Percentiles rank a stretch among this genome's conserved stretches.
Conservation (phyloP, 1,140 invertebrate species). For the Heliconius eleuchia region DNA sequence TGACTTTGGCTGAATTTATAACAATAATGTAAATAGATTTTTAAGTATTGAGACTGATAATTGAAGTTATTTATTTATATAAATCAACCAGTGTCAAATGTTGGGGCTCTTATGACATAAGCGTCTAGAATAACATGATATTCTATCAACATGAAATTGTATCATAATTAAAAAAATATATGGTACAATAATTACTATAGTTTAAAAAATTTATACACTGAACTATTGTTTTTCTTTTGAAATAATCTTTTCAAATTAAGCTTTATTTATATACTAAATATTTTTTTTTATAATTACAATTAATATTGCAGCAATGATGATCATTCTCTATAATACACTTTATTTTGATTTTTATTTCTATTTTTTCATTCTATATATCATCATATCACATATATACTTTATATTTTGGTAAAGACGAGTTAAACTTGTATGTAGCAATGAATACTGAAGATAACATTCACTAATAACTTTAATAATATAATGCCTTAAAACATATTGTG, state of each 20-base stretch:
- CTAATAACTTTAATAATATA: background rate
- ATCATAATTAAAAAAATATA: slow-evolving; percentile 24
- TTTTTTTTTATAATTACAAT: slow-evolving; percentile 33
- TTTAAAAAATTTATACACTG: slow-evolving; percentile 16
- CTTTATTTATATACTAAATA: slow-evolving; percentile 50
- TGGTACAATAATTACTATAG: slow-evolving; percentile 6
- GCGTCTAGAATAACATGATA: slow-evolving; percentile 34
- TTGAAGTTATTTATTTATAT: slow-evolving; percentile 78
- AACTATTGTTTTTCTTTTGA: slow-evolving; percentile 16
- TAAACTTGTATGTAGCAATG: slow-evolving; percentile 2
- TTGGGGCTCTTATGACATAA: slow-evolving; percentile 47
- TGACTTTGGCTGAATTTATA: slow-evolving; percentile 67
- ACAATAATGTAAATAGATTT: slow-evolving; percentile 76
- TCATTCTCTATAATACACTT: background rate
- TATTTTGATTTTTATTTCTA: background rate
- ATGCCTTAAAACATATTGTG: background rate
- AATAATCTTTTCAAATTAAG: slow-evolving; percentile 39
- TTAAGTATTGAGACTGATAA: slow-evolving; percentile 78
- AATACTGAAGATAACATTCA: background rate
- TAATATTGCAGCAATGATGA: slow-evolving; percentile 2
- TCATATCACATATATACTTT: background rate
- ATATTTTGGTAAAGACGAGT: background rate
- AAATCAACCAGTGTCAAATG: slow-evolving; percentile 74
- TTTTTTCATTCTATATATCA: background rate
- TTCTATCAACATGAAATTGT: slow-evolving; percentile 23